These are phyloP conservation scores for Rhaphigaster nebulosa DNA, from an alignment of 2,888 invertebrate genomes.

Conservation along the genomic window DNA sequence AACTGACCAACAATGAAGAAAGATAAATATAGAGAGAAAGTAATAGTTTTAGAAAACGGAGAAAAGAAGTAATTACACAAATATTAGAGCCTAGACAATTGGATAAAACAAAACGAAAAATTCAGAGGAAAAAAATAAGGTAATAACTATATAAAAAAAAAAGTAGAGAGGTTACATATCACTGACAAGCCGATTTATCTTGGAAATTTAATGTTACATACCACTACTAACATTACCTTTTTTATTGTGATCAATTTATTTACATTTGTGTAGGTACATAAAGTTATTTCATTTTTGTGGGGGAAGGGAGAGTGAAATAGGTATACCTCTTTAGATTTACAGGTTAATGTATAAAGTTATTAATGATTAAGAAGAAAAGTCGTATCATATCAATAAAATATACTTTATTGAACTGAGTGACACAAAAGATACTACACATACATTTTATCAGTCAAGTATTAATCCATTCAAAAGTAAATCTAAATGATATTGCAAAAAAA, in stretches of 20 bases:
- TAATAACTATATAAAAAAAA: background rate
- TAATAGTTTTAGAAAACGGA: no score
- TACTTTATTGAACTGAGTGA: background rate
- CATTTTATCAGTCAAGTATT: background rate
- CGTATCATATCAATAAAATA: background rate
- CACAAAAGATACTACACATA: no score
- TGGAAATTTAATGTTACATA: background rate
- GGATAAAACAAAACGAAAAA: background rate
- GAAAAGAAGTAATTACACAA: background rate
- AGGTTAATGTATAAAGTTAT: background rate
- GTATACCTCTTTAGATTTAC: no score
- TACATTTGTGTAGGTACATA: no score
- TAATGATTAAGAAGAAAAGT: background rate
- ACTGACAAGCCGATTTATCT: background rate
- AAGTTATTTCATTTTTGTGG: background rate
- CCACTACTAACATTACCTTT: no score
- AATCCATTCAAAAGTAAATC: background rate
- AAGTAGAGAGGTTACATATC: background rate
- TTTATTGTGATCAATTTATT: no score
- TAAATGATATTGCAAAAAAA: background rate
- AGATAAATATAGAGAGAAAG: no score
- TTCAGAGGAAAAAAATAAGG: background rate
- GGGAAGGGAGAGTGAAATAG: background rate
- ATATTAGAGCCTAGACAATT: background rate
- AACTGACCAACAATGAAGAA: no score